Evolutionary conservation across 2,888 invertebrate genomes (phyloP).

Genomic region (Coleophora flavipennella): DNA sequence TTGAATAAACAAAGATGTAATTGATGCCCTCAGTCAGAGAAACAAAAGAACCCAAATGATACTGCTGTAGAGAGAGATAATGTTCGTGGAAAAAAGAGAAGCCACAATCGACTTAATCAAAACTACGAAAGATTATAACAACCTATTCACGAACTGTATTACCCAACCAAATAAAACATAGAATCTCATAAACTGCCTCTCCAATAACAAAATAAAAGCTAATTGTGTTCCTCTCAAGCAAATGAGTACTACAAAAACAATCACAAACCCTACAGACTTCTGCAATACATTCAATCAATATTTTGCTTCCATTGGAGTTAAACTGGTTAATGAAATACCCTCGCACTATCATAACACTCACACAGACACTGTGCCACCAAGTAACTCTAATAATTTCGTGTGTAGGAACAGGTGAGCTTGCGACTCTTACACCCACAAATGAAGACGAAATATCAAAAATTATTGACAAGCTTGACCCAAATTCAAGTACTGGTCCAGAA

Average conservation of each 20-base stretch:
- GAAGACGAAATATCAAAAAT: not conserved
- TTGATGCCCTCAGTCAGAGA: slow-evolving; percentile 3
- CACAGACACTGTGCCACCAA: not conserved
- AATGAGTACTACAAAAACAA: not conserved
- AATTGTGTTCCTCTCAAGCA: slow-evolving; percentile 4
- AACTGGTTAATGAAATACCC: slow-evolving; percentile 1
- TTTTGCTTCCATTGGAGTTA: slow-evolving; percentile 1
- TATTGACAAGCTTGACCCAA: too few relatives aligned
- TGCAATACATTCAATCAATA: slow-evolving; percentile 1
- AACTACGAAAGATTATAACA: slow-evolving; percentile 4
- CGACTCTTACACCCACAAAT: not conserved
- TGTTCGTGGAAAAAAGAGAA: not conserved
- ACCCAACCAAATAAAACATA: slow-evolving; percentile 7
- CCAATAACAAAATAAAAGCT: slow-evolving; percentile 2
- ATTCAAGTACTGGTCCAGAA: too few relatives aligned
- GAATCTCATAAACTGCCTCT: slow-evolving; percentile 1
- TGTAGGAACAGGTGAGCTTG: not conserved
- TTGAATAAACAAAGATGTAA: too few relatives aligned
- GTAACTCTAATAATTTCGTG: not conserved
- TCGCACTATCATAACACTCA: not conserved
- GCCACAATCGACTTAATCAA: not conserved
- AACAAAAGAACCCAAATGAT: slow-evolving; percentile 2
- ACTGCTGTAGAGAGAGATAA: not conserved
- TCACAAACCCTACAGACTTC: not conserved
- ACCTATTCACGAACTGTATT: not conserved